phyloP scores from a whole-genome alignment of 2,797 vertebrate species.

The Dicrostonyx torquatus region DNA sequence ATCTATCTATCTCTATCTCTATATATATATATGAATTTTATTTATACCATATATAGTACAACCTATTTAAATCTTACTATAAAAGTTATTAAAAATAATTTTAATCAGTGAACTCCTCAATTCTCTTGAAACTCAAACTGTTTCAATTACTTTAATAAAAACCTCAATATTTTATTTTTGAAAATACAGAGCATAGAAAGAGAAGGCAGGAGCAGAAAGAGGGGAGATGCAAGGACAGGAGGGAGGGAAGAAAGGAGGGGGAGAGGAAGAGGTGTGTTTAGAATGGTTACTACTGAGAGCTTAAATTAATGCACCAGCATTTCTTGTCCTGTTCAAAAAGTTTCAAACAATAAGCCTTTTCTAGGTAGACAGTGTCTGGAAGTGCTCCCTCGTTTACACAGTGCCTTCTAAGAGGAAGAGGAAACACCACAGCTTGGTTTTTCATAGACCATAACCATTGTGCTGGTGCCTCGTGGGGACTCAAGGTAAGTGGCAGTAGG shows the following conservation, averaged over 20 bases:
- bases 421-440: not conserved
- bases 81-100: slow-evolving; percentile 6
- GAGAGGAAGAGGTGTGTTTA: not conserved
- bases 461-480: not conserved
- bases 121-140: not conserved
- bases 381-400: slow-evolving; percentile 3
- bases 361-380: slow-evolving; percentile 20
- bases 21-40: not conserved
- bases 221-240: not conserved
- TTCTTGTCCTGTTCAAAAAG: slow-evolving; percentile 53
- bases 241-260: not conserved
- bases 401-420: slow-evolving; percentile 8
- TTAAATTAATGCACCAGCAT: slow-evolving; percentile 24
- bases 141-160: slow-evolving; percentile 38
- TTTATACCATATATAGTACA: not conserved
- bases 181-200: not conserved
- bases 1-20: too few relatives aligned
- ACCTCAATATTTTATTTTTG: slow-evolving; percentile 3
- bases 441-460: not conserved
- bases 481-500: too few relatives aligned
- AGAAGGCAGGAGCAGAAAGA: not conserved
- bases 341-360: slow-evolving; percentile 4
- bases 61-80: not conserved
- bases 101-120: not conserved
- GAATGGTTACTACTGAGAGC: not conserved